Percentiles rank a stretch among this genome's conserved stretches.
Conservation (phyloP, 2,113 vertebrate species). For the Pseudolaguvia tuberculata region DNA sequence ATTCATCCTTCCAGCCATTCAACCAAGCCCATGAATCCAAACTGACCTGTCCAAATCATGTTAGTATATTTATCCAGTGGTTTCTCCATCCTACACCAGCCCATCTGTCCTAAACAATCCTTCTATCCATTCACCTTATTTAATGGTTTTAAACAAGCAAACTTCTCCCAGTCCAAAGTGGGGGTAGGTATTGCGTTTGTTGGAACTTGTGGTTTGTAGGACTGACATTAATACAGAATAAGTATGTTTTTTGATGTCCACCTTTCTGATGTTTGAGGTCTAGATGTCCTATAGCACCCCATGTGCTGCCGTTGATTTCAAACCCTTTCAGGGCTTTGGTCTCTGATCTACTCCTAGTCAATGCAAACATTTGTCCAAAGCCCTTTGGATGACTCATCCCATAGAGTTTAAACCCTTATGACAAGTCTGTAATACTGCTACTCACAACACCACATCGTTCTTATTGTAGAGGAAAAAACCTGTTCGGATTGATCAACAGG, state of each 20-base stretch:
- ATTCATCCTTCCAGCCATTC: too few relatives aligned
- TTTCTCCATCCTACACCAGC: neutral
- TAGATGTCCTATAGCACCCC: neutral
- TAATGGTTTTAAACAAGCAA: neutral
- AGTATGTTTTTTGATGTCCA: too few relatives aligned
- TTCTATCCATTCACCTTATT: neutral
- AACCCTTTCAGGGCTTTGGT: neutral
- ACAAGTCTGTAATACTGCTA: neutral
- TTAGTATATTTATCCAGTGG: too few relatives aligned
- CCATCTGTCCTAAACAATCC: neutral
- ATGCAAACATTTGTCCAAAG: neutral
- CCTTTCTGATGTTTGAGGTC: neutral
- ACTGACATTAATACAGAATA: too few relatives aligned
- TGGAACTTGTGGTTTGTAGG: too few relatives aligned
- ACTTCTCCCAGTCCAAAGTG: too few relatives aligned
- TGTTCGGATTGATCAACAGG: neutral
- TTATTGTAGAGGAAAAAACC: neutral
- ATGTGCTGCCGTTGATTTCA: neutral
- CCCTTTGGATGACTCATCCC: neutral
- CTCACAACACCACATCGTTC: neutral
- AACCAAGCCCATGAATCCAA: too few relatives aligned
- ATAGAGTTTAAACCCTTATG: neutral
- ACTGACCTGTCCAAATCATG: too few relatives aligned
- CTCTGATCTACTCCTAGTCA: slow-evolving; percentile 4
- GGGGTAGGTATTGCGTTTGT: too few relatives aligned